Evolutionary conservation across 2,888 invertebrate genomes (phyloP).

Genomic region (Tetragonula carbonaria): DNA sequence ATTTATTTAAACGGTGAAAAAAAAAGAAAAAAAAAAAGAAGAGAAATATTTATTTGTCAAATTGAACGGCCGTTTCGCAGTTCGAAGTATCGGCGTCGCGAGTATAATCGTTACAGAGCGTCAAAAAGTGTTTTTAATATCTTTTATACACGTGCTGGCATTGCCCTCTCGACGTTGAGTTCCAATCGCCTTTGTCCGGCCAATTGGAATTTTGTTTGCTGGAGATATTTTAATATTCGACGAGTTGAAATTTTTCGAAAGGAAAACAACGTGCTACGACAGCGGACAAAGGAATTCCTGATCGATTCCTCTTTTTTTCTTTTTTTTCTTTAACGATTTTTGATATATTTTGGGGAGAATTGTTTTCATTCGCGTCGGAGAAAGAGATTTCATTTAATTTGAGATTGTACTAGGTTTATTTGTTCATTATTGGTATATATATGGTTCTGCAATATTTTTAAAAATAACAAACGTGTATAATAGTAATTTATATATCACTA

Average conservation of each 20-base stretch:
- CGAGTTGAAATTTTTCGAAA: neutral
- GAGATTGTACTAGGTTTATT: no score
- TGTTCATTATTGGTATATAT: no score
- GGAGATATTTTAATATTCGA: slow-evolving; percentile 1
- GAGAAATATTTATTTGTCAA: slow-evolving; percentile 8
- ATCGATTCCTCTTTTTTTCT: neutral
- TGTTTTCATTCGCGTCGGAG: neutral
- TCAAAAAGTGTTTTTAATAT: slow-evolving; percentile 17
- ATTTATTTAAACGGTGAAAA: slow-evolving; percentile 23
- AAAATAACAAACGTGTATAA: no score
- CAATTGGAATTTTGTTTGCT: neutral
- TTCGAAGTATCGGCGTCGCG: neutral
- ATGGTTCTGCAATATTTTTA: no score
- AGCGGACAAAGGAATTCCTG: neutral
- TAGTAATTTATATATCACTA: no score
- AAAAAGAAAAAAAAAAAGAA: neutral
- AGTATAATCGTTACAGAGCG: slow-evolving; percentile 9
- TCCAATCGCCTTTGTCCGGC: neutral
- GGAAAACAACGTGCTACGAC: neutral
- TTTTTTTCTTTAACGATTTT: neutral
- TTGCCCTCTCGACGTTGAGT: neutral
- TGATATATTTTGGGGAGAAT: neutral
- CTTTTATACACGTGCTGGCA: neutral
- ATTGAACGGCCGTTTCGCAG: slow-evolving; percentile 25
- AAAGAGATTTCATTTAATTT: neutral